phyloP scores from a whole-genome alignment of 2,113 vertebrate genomes.

The Cyanistes caeruleus region DNA sequence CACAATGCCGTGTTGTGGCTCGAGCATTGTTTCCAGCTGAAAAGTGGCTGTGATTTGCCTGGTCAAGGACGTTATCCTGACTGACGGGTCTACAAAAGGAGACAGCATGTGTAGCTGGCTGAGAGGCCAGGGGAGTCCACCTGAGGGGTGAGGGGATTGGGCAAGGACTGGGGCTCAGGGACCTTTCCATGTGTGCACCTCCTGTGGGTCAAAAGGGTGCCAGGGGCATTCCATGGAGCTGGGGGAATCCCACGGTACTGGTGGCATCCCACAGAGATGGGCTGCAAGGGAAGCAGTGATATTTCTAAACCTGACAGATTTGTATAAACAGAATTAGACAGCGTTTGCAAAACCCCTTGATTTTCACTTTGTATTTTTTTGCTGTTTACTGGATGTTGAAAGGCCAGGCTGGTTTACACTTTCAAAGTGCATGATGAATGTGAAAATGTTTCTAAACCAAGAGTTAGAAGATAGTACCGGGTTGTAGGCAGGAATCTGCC shows the following conservation, averaged over 20 bases:
- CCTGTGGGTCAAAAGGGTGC: not conserved
- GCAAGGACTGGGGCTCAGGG: not conserved
- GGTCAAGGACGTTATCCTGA: slow-evolving; percentile 65
- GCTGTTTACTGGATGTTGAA: not conserved
- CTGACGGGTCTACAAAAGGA: slow-evolving; percentile 63
- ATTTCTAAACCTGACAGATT: not conserved
- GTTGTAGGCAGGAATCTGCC: not conserved
- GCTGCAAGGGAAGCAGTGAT: not conserved
- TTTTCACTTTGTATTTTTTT: not conserved
- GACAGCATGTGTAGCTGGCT: not conserved
- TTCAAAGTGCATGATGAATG: not conserved
- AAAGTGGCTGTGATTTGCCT: slow-evolving; percentile 56
- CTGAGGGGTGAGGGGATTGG: not conserved
- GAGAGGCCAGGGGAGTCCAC: slow-evolving; percentile 9
- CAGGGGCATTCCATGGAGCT: not conserved
- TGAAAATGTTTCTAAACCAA: not conserved
- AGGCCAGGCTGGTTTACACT: not conserved
- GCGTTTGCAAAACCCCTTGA: not conserved
- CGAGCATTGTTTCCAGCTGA: slow-evolving; percentile 65
- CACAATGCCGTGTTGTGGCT: slow-evolving; percentile 61
- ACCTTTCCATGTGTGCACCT: fast-evolving
- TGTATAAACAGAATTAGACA: not conserved
- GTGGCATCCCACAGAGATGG: not conserved
- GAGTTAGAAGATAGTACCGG: not conserved
- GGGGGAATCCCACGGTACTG: not conserved